phyloP scores from a whole-genome alignment of 2,888 invertebrate genomes.

The Idaea straminata region DNA sequence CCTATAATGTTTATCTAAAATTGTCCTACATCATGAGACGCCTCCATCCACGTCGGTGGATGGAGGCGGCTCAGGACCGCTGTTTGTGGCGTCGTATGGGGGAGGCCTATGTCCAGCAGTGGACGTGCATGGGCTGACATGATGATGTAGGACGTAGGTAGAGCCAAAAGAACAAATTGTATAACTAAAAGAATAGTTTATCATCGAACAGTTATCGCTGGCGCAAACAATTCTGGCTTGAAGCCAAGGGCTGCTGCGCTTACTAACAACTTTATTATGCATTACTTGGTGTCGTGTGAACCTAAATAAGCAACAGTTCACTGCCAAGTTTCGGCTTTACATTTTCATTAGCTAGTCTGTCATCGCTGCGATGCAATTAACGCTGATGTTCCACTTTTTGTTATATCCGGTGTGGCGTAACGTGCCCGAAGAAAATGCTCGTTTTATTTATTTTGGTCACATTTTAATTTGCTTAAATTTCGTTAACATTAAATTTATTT shows the following conservation, averaged over 20 bases:
- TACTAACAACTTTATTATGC: slow-evolving; percentile 74
- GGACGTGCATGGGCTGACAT: no score
- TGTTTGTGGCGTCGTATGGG: no score
- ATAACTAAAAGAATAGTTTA: slow-evolving; percentile 39
- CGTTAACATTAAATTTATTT: no score
- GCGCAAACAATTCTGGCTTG: slow-evolving; percentile 48
- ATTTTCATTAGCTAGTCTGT: slow-evolving; percentile 68
- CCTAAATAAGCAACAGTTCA: slow-evolving; percentile 70
- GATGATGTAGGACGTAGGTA: neutral
- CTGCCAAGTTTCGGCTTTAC: slow-evolving; percentile 72
- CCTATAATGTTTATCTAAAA: no score
- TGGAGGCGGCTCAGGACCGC: no score
- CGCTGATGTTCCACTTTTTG: slow-evolving; percentile 29
- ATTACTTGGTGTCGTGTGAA: slow-evolving; percentile 62
- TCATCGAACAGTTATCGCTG: slow-evolving; percentile 48
- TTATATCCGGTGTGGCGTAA: neutral
- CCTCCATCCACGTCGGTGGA: no score
- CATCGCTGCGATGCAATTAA: slow-evolving; percentile 43
- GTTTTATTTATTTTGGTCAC: neutral
- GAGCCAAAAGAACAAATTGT: neutral
- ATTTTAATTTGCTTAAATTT: no score
- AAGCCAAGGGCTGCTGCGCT: slow-evolving; percentile 50
- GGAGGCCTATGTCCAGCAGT: no score
- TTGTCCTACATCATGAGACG: no score
- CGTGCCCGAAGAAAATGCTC: neutral